phyloP scores from a whole-genome alignment of 2,888 invertebrate species.

The Dusona sp. region DNA sequence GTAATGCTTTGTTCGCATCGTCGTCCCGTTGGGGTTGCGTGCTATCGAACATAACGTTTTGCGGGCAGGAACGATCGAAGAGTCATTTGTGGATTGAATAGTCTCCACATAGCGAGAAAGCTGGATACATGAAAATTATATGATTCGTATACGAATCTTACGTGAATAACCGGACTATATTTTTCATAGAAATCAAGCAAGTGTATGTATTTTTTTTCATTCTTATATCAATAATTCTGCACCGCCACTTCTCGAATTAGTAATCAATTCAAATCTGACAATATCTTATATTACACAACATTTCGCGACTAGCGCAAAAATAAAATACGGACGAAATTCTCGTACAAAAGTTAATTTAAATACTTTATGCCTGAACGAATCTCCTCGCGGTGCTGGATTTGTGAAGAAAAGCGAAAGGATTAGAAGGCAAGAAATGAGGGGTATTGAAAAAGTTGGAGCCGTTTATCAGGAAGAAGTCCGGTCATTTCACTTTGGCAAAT shows the following conservation, averaged over 20 bases:
- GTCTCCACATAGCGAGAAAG: not conserved
- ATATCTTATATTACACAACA: not conserved
- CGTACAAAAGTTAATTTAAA: constrained; percentile 14
- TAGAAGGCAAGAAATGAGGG: not conserved
- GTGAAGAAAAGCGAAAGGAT: not conserved
- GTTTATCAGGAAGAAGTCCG: constrained; percentile 22
- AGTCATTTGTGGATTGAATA: constrained; percentile 48
- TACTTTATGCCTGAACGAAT: not conserved
- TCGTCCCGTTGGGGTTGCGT: constrained; percentile 49
- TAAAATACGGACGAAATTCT: not conserved
- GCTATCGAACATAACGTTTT: constrained; percentile 12
- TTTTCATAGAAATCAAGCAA: not conserved
- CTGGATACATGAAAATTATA: constrained; percentile 13
- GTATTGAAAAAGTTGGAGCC: not conserved
- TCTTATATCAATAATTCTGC: not conserved
- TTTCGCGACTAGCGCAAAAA: not conserved
- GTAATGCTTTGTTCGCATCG: not conserved
- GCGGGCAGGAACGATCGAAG: constrained; percentile 5
- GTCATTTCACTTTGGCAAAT: not conserved
- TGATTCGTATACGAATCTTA: not conserved
- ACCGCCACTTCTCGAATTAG: not conserved
- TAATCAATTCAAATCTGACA: not conserved
- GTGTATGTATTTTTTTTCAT: not conserved
- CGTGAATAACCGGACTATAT: not conserved
- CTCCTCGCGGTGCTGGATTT: not conserved